Evolutionary conservation across 1,140 invertebrate genomes (phyloP).

Genomic region (Achroia grisella): DNA sequence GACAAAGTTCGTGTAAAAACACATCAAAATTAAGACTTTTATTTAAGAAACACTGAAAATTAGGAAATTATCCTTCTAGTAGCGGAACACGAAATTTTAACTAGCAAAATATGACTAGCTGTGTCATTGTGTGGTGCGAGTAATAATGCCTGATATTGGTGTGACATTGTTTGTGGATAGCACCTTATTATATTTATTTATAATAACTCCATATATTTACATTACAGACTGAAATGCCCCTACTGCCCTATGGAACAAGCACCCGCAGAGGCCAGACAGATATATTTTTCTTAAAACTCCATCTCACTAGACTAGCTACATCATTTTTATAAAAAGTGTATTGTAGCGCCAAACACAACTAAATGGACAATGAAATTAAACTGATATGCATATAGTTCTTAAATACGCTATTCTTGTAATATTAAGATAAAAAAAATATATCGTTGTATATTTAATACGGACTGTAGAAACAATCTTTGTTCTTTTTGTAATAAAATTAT

Average conservation of each 20-base stretch:
- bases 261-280: slow-evolving; percentile 91
- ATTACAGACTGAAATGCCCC: slow-evolving; percentile 97
- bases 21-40: too few relatives aligned
- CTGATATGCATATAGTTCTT: too few relatives aligned
- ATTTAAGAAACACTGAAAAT: too few relatives aligned
- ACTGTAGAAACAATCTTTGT: slow-evolving; percentile 25
- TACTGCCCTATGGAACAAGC: slow-evolving; percentile 98
- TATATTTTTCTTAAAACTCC: slow-evolving; percentile 84
- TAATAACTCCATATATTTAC: slow-evolving; percentile 18
- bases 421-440: slow-evolving; percentile 27
- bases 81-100: too few relatives aligned
- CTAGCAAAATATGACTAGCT: too few relatives aligned
- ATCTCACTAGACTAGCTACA: neutral
- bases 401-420: slow-evolving; percentile 19
- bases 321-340: neutral
- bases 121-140: too few relatives aligned
- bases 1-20: too few relatives aligned
- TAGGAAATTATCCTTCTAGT: too few relatives aligned
- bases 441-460: slow-evolving; percentile 24
- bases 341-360: too few relatives aligned
- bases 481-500: slow-evolving; percentile 32
- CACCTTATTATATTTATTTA: neutral
- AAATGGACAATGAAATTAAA: too few relatives aligned
- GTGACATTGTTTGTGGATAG: too few relatives aligned
- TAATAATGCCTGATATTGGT: too few relatives aligned